Evolutionary conservation across 2,113 vertebrate species (phyloP).

Genomic region (Takifugu flavidus): DNA sequence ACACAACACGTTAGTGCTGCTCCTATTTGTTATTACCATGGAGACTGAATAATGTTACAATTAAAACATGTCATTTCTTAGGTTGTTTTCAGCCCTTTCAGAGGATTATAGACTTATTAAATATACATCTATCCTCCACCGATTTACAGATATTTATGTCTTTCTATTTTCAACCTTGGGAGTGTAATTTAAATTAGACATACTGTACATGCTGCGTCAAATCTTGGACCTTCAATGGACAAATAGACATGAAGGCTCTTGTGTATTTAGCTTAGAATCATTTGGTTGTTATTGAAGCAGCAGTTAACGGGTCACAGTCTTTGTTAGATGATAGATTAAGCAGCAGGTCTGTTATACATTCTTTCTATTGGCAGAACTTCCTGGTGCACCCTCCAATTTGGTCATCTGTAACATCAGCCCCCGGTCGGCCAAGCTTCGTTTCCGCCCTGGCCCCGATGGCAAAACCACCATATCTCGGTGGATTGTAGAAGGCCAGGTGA

Average conservation of each 20-base stretch:
- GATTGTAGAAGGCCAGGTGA: constrained; percentile 83
- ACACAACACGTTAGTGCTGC: background rate
- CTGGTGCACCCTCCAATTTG: constrained; percentile 86
- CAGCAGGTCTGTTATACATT: background rate
- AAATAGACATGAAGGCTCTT: constrained; percentile 2
- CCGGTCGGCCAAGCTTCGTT: constrained; percentile 83
- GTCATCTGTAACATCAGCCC: constrained; percentile 94
- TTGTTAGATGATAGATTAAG: background rate
- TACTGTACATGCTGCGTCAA: background rate
- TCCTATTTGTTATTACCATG: constrained; percentile 11
- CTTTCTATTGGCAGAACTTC: constrained; percentile 78
- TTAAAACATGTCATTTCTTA: constrained; percentile 41
- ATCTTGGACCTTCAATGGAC: constrained; percentile 1
- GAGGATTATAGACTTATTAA: constrained; percentile 41
- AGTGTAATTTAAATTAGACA: constrained; percentile 30
- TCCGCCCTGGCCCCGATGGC: constrained; percentile 85
- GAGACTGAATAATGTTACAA: constrained; percentile 35
- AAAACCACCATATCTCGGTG: constrained; percentile 86
- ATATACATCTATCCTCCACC: constrained; percentile 25
- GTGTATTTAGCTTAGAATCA: background rate
- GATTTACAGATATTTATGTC: constrained; percentile 21
- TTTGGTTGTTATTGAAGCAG: constrained; percentile 10
- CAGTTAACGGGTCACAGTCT: background rate
- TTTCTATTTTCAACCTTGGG: constrained; percentile 28
- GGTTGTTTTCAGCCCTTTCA: constrained; percentile 24